Conservation (phyloP, 1,140 invertebrate genomes). For the Anoplolepis gracilipes region DNA sequence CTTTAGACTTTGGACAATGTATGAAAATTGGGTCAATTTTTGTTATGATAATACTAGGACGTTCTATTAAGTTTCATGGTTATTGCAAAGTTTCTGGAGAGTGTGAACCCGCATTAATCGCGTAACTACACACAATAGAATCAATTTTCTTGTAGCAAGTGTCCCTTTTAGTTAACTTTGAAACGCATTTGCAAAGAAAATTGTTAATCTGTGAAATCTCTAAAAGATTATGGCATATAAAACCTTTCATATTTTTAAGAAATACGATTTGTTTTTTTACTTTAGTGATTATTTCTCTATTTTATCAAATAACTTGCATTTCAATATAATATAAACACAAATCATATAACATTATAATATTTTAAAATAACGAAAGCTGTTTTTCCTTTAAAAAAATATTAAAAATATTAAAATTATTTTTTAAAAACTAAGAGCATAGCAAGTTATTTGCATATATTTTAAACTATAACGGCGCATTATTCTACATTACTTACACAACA, state of each 20-base stretch:
- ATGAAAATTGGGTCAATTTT: constrained; percentile 40
- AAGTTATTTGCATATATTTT: constrained; percentile 9
- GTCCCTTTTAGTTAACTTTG: background rate
- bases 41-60: constrained; percentile 11
- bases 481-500: constrained; percentile 34
- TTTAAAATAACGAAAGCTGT: background rate
- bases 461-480: background rate
- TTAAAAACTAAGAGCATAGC: background rate
- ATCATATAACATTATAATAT: background rate
- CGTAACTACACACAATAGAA: background rate
- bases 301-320: background rate
- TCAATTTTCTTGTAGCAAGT: constrained; percentile 5
- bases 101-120: background rate
- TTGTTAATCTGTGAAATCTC: background rate
- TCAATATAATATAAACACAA: background rate
- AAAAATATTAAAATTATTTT: background rate
- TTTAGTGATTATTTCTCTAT: background rate
- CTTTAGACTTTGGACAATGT: background rate
- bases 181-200: background rate
- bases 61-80: constrained; percentile 18
- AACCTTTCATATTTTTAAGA: background rate
- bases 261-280: background rate
- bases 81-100: constrained; percentile 1
- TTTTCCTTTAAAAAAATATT: background rate
- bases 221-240: background rate